Percentiles rank a stretch among this genome's conserved stretches.
These are phyloP conservation scores for Puffinus mauretanicus DNA, from an alignment of 2,113 vertebrate genomes.

Conservation along the genomic window DNA sequence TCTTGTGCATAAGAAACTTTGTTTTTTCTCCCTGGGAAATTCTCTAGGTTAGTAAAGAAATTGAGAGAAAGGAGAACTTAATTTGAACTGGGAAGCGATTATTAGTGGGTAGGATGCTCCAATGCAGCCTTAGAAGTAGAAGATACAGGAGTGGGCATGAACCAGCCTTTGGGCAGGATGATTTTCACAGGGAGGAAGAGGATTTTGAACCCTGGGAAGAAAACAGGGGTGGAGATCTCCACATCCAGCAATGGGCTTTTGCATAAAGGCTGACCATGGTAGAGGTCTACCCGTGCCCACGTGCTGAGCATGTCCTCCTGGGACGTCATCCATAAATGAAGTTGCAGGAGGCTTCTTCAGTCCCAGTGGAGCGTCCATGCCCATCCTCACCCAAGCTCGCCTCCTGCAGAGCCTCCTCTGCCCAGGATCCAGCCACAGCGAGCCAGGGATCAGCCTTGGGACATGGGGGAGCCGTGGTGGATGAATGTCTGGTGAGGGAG, in stretches of 20 bases:
- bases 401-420: background rate
- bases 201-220: background rate
- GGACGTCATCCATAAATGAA: background rate
- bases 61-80: background rate
- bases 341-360: background rate
- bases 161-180: background rate
- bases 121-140: background rate
- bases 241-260: background rate
- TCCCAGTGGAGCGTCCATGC: background rate
- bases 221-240: background rate
- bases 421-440: rapidly evolving
- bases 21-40: background rate
- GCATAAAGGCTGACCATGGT: too few species aligned
- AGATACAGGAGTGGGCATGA: background rate
- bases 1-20: background rate
- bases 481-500: background rate
- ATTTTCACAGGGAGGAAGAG: background rate
- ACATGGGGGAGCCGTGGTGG: rapidly evolving
- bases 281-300: background rate
- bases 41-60: background rate
- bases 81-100: background rate
- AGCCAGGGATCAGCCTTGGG: background rate
- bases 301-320: background rate
- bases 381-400: background rate
- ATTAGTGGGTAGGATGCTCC: background rate